Evolutionary conservation across 2,797 vertebrate genomes (phyloP).

Genomic region (Sebastes flavidus): DNA sequence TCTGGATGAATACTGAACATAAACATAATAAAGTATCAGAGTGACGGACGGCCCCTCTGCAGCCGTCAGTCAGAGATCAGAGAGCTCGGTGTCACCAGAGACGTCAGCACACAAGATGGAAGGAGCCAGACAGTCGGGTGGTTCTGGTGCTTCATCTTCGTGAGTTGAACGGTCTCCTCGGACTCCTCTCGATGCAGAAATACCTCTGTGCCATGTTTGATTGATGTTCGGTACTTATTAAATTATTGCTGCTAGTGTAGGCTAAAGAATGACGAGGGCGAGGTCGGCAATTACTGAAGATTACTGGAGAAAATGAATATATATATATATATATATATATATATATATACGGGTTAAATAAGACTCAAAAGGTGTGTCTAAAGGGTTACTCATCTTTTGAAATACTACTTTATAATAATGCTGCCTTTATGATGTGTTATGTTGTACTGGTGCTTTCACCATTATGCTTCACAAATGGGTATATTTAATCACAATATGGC

Average conservation of each 20-base stretch:
- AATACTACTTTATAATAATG: background rate
- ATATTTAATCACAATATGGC: too few relatives aligned
- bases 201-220: constrained; percentile 17
- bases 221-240: background rate
- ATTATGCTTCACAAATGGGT: too few relatives aligned
- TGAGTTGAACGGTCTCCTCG: background rate
- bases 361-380: background rate
- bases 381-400: background rate
- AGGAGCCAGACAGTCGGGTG: constrained; percentile 24
- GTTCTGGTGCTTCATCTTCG: constrained; percentile 27
- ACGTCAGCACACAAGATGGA: constrained; percentile 33
- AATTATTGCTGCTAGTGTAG: background rate
- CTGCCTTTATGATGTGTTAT: background rate
- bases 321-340: too few relatives aligned
- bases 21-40: background rate
- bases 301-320: background rate
- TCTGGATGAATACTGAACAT: background rate
- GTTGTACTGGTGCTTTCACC: background rate
- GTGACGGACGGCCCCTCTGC: constrained; percentile 6
- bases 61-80: constrained; percentile 34
- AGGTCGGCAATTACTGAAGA: background rate
- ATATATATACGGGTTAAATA: background rate
- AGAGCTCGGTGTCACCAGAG: constrained; percentile 46
- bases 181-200: constrained; percentile 8
- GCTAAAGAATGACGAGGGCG: background rate